Percentiles rank a stretch among this genome's conserved stretches.
phyloP scores from a whole-genome alignment of 2,888 invertebrate species.

The Ormyrus rosae region DNA sequence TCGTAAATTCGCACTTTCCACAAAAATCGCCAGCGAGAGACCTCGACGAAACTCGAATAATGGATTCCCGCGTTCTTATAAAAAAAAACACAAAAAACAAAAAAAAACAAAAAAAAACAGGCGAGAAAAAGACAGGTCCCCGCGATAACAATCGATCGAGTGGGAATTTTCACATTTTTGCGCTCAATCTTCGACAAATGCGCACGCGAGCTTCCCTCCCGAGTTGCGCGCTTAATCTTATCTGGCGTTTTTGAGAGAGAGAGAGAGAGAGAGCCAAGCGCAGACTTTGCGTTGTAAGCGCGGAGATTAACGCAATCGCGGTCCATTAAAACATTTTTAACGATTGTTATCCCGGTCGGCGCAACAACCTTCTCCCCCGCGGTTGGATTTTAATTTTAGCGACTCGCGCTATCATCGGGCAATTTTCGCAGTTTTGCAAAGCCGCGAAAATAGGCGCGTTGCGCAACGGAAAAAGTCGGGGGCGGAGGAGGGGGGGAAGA shows the following conservation, averaged over 20 bases:
- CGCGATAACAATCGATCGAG: constrained; percentile 9
- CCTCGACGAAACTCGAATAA: neutral
- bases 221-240: neutral
- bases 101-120: neutral
- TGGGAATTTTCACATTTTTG: constrained; percentile 29
- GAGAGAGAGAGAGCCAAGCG: no score
- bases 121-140: neutral
- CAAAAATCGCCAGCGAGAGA: neutral
- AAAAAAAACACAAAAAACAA: neutral
- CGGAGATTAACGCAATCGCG: constrained; percentile 17
- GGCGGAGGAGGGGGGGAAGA: no score
- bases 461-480: no score
- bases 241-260: neutral
- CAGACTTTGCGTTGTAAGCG: neutral
- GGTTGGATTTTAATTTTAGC: no score
- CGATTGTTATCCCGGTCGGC: neutral
- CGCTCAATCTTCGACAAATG: no score
- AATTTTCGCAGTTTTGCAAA: no score
- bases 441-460: no score
- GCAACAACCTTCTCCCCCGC: no score
- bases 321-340: constrained; percentile 7
- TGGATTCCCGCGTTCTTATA: no score
- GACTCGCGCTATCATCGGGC: no score
- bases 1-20: no score
- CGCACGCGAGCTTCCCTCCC: neutral